phyloP scores from a whole-genome alignment of 1,140 invertebrate species.

The Rhyzopertha dominica region DNA sequence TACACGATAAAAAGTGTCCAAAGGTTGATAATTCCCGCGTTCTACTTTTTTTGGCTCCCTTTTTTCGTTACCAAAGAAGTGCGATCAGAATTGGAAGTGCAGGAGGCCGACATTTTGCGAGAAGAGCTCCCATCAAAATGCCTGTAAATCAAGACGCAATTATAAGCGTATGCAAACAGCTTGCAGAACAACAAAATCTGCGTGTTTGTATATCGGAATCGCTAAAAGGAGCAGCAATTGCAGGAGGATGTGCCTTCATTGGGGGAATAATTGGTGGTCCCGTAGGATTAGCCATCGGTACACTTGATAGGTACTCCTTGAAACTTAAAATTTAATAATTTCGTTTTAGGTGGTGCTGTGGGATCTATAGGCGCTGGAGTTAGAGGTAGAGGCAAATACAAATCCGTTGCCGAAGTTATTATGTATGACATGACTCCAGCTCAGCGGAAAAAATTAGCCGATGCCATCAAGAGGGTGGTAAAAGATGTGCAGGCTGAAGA shows the following conservation, averaged over 20 bases:
- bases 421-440: constrained; percentile 27
- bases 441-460: constrained; percentile 22
- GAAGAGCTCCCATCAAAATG: too few relatives aligned
- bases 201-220: constrained; percentile 26
- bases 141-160: too few relatives aligned
- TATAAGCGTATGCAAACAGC: constrained; percentile 14
- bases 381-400: constrained; percentile 26
- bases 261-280: constrained; percentile 32
- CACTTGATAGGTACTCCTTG: neutral
- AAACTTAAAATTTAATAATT: constrained; percentile 12
- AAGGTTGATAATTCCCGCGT: too few relatives aligned
- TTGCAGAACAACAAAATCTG: constrained; percentile 29
- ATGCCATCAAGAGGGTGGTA: constrained; percentile 17
- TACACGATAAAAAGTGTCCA: too few relatives aligned
- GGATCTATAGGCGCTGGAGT: constrained; percentile 19
- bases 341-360: constrained; percentile 26
- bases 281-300: constrained; percentile 32
- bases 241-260: constrained; percentile 21
- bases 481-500: constrained; percentile 21
- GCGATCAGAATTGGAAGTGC: too few relatives aligned
- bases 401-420: constrained; percentile 29
- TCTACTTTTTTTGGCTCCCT: too few relatives aligned
- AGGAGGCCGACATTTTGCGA: too few relatives aligned
- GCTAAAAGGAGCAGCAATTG: constrained; percentile 27
- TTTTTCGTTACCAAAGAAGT: too few relatives aligned